Evolutionary conservation across 2,113 vertebrate species (phyloP), one percentile per base, ranked within the genome.

Genomic region (Corythornis cristatus): DNA sequence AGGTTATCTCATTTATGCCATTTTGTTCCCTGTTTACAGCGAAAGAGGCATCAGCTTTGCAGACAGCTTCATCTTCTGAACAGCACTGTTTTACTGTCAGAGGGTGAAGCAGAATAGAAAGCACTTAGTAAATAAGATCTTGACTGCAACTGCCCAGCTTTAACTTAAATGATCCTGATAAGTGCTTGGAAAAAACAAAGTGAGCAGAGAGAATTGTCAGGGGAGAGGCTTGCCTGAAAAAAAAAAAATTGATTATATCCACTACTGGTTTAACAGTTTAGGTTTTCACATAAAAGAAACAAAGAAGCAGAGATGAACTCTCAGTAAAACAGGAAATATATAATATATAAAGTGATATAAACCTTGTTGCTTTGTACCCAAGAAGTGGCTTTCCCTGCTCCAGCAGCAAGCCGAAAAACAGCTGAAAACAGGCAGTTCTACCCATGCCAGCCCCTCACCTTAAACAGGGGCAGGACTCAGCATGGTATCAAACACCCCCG

Each of bases 1-100:
- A 64, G 10, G 31, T 66, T 86, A 40, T 43, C 46, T 81, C 11
- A 40, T 74, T 77, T 86, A 19, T 64, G 18, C 21, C 8, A 29
- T 67, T 74, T 65, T 2, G 1, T 81, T 92, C 53, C 48, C n/a
- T 0, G 0, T 22, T 37, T 72, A n/a, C 17, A 78, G 45, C 10
- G 45, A 79, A 71, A 54, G 25, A 78, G 6, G 11, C 28, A 58
- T 78, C 33, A 64, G 8, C 21, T 74, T 46, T 71, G 31, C 28
- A 74, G 45, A 43, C 37, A 83, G 10, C 13, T 81, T 66, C 6
- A 23, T 83, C 83, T 86, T 81, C 61, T 51, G 22, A 86, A 45
- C 5, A 56, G 3, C 11, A 8, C 16, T 62, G 9, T 57, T 83
- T 64, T 67, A 60, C 25, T 5, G 1, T 54, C 26, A 11, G 11